phyloP scores from a whole-genome alignment of 2,113 vertebrate genomes.

The Delphinus delphis region DNA sequence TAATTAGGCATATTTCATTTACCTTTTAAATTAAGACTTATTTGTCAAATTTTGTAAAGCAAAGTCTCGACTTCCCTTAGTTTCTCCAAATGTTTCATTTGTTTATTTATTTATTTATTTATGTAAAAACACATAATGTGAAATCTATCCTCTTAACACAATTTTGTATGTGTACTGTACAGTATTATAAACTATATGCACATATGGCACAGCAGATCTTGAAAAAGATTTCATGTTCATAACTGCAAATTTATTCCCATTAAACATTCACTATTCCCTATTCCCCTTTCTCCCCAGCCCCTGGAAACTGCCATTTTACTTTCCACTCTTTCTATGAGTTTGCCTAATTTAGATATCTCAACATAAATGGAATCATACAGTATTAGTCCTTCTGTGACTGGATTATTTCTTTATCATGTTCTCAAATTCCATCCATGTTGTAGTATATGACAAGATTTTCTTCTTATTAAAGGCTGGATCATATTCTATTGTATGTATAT shows the following conservation, averaged over 20 bases:
- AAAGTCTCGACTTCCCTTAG: not conserved
- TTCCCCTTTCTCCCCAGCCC: rapidly evolving
- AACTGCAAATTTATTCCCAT: not conserved
- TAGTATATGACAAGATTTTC: not conserved
- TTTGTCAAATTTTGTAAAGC: not conserved
- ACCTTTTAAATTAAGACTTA: not conserved
- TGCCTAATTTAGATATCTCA: not conserved
- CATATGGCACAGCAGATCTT: not conserved
- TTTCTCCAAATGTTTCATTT: not conserved
- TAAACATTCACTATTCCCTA: not conserved
- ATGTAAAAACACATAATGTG: not conserved
- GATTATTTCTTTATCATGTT: not conserved
- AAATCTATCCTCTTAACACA: not conserved
- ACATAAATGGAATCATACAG: not conserved
- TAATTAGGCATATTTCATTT: not conserved
- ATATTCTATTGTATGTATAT: not conserved
- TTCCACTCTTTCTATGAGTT: not conserved
- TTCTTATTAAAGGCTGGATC: not conserved
- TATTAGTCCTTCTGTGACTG: not conserved
- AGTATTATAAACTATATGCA: not conserved
- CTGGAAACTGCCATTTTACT: not conserved
- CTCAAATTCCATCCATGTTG: not conserved
- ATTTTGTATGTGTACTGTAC: not conserved
- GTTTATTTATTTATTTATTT: not conserved
- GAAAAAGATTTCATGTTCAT: not conserved